These are phyloP conservation scores for Willowsia nigromaculata DNA, from an alignment of 2,888 invertebrate species.

Conservation along the genomic window DNA sequence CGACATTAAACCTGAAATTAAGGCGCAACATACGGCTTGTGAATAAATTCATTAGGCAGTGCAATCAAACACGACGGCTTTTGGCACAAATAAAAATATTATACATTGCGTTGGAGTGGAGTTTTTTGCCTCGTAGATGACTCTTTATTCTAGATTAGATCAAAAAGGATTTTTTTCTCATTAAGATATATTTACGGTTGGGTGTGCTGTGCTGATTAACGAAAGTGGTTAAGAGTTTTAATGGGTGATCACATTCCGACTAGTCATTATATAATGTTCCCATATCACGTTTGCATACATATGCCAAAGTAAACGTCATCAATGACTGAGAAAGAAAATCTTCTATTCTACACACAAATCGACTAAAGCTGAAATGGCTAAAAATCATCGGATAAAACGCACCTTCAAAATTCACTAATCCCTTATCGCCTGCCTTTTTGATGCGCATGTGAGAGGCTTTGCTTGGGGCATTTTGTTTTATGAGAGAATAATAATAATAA, in stretches of 20 bases:
- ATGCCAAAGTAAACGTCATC: no score
- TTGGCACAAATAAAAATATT: constrained; percentile 47
- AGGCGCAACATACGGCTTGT: constrained; percentile 22
- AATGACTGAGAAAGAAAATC: no score
- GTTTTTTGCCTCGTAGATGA: not conserved
- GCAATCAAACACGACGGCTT: constrained; percentile 53
- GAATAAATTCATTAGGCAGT: constrained; percentile 64
- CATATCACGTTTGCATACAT: no score
- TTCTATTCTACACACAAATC: no score
- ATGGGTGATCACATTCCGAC: constrained; percentile 38
- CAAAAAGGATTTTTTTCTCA: constrained; percentile 62
- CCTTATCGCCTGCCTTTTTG: no score
- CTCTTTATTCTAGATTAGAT: constrained; percentile 22
- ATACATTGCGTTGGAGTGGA: constrained; percentile 17
- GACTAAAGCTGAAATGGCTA: no score
- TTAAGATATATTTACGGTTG: constrained; percentile 66
- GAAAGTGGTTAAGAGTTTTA: constrained; percentile 44
- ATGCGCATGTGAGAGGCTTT: no score
- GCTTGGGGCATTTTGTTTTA: no score
- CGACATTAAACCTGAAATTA: constrained; percentile 70
- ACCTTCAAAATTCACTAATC: no score
- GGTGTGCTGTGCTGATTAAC: constrained; percentile 51
- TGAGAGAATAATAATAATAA: no score
- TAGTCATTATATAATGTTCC: constrained; percentile 12
- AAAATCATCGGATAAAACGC: no score